Conservation (phyloP, 2,113 vertebrate genomes). For the Hepsetus odoe region DNA sequence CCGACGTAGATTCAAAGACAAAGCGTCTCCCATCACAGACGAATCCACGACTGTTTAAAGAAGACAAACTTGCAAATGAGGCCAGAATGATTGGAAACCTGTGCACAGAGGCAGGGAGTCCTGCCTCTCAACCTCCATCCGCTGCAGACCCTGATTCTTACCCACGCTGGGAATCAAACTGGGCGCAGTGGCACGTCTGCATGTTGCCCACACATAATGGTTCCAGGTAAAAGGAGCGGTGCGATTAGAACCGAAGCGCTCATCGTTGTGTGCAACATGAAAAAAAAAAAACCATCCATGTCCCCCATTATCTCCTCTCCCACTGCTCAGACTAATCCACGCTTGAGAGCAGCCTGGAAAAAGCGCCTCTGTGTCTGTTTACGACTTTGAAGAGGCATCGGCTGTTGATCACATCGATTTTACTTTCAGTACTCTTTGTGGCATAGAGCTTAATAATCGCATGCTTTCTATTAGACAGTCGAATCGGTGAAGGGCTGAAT, state of each 20-base stretch:
- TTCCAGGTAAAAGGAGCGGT: slow-evolving; percentile 28
- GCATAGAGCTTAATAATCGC: background rate
- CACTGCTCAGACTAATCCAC: slow-evolving; percentile 12
- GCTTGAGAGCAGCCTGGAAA: slow-evolving; percentile 4
- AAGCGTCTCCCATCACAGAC: too few relatives aligned
- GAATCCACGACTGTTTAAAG: background rate
- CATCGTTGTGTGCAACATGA: background rate
- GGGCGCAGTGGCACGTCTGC: slow-evolving; percentile 13
- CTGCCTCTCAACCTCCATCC: background rate
- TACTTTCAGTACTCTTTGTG: background rate
- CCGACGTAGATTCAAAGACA: too few relatives aligned
- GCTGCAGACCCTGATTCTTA: slow-evolving; percentile 2
- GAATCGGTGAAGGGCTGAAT: slow-evolving; percentile 19
- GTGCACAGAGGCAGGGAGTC: slow-evolving; percentile 17
- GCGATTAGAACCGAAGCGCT: slow-evolving; percentile 32
- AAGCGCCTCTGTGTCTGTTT: slow-evolving; percentile 16
- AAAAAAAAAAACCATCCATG: background rate
- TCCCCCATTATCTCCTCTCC: background rate
- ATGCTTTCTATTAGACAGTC: background rate
- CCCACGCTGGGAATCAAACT: slow-evolving; percentile 1
- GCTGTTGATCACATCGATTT: slow-evolving; percentile 13
- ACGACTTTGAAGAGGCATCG: slow-evolving; percentile 2
- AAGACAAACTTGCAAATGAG: slow-evolving; percentile 16
- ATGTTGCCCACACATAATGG: slow-evolving; percentile 30
- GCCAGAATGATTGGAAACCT: slow-evolving; percentile 6